Evolutionary conservation across 2,888 invertebrate species (phyloP), one percentile per base, ranked within the genome.

Genomic region (Drosophila quinaria): DNA sequence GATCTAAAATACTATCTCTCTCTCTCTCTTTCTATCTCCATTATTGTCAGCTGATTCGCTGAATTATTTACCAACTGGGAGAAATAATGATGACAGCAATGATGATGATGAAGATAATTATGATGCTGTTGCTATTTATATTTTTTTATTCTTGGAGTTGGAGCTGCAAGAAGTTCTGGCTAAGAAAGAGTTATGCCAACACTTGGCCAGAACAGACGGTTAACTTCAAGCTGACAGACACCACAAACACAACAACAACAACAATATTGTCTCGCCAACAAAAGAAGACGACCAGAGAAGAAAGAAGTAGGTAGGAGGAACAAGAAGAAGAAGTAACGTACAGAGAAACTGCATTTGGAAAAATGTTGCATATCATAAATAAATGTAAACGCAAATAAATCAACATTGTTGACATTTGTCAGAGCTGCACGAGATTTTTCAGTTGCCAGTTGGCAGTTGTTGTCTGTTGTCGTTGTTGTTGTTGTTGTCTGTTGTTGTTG

Each of bases 291-390:
- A n/a, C 11, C 10, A 37, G 15, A 59, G 9, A 5, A 39, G 15
- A 11, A 13, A 33, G 3, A 11, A 39, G 10, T 19, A 11, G 11
- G 9, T 5, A 31, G 11, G 33, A 11, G 3, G 19, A n/a, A 22
- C 17, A 35, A 13, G 19, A 22, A n/a, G 15, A 15, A 11, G 25
- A 5, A 25, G 25, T 19, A 25, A n/a, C 15, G 37, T 59, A 81
- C 70, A 76, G 58, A 81, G 67, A 88, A 86, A 88, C 85, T 79
- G 86, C 83, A 83, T 83, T 87, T 83, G 68, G 56, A 78, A 87
- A 89, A 85, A 85, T 85, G 89, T 85, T 83, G 85, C 87, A 88
- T 83, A 86, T 85, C 89, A 88, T 88, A 85, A 88, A 88, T 88
- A 88, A 85, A 88, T 85, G 87, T 88, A 70, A 88, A 77, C 76